A percentile compares a stretch with the other conserved stretches of the same genome.
Conservation (phyloP, 2,888 invertebrate species). For the Tipula helvola region DNA sequence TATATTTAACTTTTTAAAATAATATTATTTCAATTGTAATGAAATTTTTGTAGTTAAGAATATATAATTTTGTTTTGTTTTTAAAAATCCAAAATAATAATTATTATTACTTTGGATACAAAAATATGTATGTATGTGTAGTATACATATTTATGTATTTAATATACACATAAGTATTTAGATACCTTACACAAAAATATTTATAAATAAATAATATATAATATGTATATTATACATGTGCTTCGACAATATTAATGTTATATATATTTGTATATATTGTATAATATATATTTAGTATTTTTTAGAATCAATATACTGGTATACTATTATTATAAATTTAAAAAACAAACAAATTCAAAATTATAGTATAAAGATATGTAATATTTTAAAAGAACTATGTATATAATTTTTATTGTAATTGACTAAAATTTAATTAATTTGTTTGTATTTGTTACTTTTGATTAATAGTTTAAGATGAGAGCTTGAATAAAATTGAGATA, state of each 20-base stretch:
- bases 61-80: not conserved
- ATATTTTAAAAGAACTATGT: not conserved
- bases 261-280: not conserved
- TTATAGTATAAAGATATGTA: not conserved
- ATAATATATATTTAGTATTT: not conserved
- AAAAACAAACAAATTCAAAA: not conserved
- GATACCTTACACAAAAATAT: not conserved
- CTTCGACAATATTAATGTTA: not conserved
- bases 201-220: not conserved
- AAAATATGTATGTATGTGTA: not conserved
- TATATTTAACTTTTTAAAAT: not conserved
- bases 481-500: not conserved
- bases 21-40: not conserved
- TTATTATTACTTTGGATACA: not conserved
- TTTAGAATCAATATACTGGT: not conserved
- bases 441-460: not conserved
- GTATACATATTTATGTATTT: not conserved
- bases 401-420: not conserved
- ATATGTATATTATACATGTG: not conserved
- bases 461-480: not conserved
- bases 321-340: not conserved
- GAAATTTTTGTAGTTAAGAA: not conserved
- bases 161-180: not conserved
- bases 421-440: not conserved
- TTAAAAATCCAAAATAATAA: not conserved